phyloP scores from a whole-genome alignment of 2,888 invertebrate genomes.

The Epinotia nisella region DNA sequence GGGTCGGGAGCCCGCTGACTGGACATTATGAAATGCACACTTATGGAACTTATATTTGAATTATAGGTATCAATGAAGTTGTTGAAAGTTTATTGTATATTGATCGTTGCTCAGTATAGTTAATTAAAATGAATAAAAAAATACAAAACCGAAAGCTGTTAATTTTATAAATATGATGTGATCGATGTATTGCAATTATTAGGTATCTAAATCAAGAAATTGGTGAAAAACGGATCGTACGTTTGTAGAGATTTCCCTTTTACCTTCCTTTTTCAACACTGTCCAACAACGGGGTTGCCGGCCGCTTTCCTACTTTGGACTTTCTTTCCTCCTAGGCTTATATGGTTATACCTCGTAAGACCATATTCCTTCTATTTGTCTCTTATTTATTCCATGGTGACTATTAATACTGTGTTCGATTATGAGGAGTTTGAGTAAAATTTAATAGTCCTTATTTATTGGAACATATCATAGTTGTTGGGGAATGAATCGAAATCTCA shows the following conservation, averaged over 20 bases:
- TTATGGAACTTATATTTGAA: slow-evolving; percentile 36
- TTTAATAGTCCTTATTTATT: slow-evolving; percentile 30
- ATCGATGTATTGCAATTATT: slow-evolving; percentile 39
- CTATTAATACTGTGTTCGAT: slow-evolving; percentile 25
- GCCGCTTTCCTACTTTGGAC: slow-evolving; percentile 5
- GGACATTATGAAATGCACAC: slow-evolving; percentile 48
- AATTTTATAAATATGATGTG: slow-evolving; percentile 34
- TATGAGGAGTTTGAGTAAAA: slow-evolving; percentile 15
- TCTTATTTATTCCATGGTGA: slow-evolving; percentile 12
- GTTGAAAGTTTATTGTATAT: slow-evolving; percentile 56
- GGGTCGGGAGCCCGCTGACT: not conserved
- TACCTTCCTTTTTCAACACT: slow-evolving; percentile 11
- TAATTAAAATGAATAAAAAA: slow-evolving; percentile 43
- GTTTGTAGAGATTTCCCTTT: slow-evolving; percentile 17
- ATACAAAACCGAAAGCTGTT: slow-evolving; percentile 43
- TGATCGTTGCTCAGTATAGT: slow-evolving; percentile 63
- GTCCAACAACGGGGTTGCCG: slow-evolving; percentile 10
- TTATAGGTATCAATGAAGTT: slow-evolving; percentile 50
- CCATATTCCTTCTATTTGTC: slow-evolving; percentile 25
- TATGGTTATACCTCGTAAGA: slow-evolving; percentile 22
- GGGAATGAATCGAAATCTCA: slow-evolving; percentile 12
- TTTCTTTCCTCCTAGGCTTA: slow-evolving; percentile 23
- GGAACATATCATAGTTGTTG: slow-evolving; percentile 39
- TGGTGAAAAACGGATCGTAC: slow-evolving; percentile 21
- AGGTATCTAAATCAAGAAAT: slow-evolving; percentile 25